Evolutionary conservation across 2,888 invertebrate genomes (phyloP), one percentile per base, ranked within the genome.

Genomic region (Mayetiola destructor): DNA sequence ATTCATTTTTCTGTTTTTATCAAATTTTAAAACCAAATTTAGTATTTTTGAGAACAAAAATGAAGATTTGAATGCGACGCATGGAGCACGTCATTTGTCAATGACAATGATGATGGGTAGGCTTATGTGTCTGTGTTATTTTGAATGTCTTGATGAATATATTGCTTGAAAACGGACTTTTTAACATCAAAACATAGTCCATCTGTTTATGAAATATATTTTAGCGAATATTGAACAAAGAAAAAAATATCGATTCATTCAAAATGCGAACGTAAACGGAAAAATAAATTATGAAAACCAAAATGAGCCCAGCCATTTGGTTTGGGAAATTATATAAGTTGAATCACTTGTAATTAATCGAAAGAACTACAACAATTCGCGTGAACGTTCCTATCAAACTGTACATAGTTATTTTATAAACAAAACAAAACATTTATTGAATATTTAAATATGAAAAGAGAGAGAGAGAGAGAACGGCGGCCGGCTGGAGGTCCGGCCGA

Each of bases 351-450:
- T 48, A 48, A 48, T 48, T 48, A 27, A 48, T 48, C 48, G 48
- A 27, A 27, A 27, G n/a, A 48, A 48, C n/a, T n/a, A 48, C 2
- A 9, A 16, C 12, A 37, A 37, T 27, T 48, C 27, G 48, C 48
- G 48, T n/a, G n/a, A 23, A 48, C 48, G 48, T 48, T 48, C 48
- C 48, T 48, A 48, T 48, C 48, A 48, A 48, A 48, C 9, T 48
- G 48, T 48, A 48, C 23, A 48, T 48, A 48, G 48, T 48, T 27
- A 23, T 48, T 48, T 48, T 48, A 48, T 48, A 27, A 48, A n/a
- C n/a, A n/a, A n/a, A n/a, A n/a, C n/a, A n/a, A n/a, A n/a, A n/a
- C n/a, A n/a, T n/a, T 48, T 48, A 48, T 27, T 9, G 27, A 48
- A 48, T 48, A 48, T 48, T 48, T 48, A 48, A 48, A n/a, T 3